phyloP scores from a whole-genome alignment of 2,888 invertebrate species.

The Lapara coniferarum region DNA sequence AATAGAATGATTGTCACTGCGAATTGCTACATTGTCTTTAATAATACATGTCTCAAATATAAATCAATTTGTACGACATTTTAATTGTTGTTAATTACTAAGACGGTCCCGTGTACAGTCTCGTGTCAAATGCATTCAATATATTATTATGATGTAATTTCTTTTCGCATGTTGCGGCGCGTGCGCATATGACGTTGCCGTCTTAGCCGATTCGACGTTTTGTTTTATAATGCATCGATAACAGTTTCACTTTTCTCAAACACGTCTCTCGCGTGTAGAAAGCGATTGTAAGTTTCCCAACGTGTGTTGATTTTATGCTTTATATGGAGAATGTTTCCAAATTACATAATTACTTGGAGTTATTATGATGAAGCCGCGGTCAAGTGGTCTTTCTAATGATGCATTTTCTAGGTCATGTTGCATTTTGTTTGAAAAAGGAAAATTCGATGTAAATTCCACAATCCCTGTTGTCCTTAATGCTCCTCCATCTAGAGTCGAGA shows the following conservation, averaged over 20 bases:
- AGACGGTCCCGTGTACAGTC: not conserved
- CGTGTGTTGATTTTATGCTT: not conserved
- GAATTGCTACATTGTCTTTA: not conserved
- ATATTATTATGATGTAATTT: constrained; percentile 40
- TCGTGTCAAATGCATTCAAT: not conserved
- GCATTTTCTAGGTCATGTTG: too few relatives aligned
- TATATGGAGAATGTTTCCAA: not conserved
- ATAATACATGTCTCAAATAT: not conserved
- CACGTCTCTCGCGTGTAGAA: constrained; percentile 33
- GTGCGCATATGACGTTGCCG: constrained; percentile 41
- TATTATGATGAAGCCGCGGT: not conserved
- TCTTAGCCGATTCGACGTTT: constrained; percentile 19
- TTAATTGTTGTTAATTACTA: not conserved
- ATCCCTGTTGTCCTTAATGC: too few relatives aligned
- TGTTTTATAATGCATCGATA: constrained; percentile 22
- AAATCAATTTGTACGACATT: not conserved
- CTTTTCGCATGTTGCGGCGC: constrained; percentile 31
- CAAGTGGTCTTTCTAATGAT: too few relatives aligned
- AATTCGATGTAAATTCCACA: too few relatives aligned
- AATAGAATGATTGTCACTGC: not conserved
- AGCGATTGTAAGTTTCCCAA: constrained; percentile 5
- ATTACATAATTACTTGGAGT: not conserved
- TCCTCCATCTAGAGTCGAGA: too few relatives aligned
- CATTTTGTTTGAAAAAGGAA: too few relatives aligned
- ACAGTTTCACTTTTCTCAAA: constrained; percentile 46